These are phyloP conservation scores for Gadopsis bispinosus DNA, from an alignment of 2,797 vertebrate genomes.

Conservation along the genomic window DNA sequence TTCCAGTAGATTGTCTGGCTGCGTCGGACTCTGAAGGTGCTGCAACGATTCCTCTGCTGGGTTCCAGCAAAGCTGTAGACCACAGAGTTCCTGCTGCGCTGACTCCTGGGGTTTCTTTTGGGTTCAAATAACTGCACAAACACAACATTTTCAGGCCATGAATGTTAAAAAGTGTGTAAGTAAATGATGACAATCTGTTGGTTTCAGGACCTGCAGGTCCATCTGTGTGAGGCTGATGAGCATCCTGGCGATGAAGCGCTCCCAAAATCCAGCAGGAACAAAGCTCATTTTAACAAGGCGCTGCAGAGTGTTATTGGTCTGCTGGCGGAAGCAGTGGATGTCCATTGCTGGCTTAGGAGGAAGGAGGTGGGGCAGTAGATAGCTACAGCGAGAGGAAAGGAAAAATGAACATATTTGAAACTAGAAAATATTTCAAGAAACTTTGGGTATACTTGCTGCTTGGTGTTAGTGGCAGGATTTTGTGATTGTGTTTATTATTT, in stretches of 20 bases:
- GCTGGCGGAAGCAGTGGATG: slow-evolving; percentile 88
- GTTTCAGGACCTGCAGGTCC: slow-evolving; percentile 92
- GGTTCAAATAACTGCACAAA: slow-evolving; percentile 90
- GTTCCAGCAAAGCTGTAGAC: slow-evolving; percentile 93
- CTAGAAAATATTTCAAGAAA: neutral
- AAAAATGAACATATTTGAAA: neutral
- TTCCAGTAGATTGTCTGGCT: slow-evolving; percentile 99
- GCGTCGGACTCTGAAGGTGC: slow-evolving; percentile 95
- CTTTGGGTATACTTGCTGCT: neutral
- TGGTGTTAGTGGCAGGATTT: neutral
- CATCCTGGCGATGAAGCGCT: slow-evolving; percentile 97
- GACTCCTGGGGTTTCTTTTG: slow-evolving; percentile 83
- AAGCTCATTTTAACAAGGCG: slow-evolving; percentile 99
- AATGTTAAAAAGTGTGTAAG: neutral
- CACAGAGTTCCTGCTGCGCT: slow-evolving; percentile 85
- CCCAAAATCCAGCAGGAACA: slow-evolving; percentile 97
- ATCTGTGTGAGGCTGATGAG: slow-evolving; percentile 96
- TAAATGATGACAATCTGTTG: neutral
- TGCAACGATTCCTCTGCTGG: slow-evolving; percentile 92
- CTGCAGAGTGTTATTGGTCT: slow-evolving; percentile 90
- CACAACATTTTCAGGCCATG: neutral
- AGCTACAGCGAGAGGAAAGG: slow-evolving; percentile 80
- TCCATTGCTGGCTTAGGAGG: slow-evolving; percentile 95
- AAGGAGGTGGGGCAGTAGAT: slow-evolving; percentile 95
- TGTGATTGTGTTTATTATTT: too few species aligned